Evolutionary conservation across 2,888 invertebrate genomes (phyloP), one percentile per base, ranked within the genome.

Genomic region (Papilio demoleus): DNA sequence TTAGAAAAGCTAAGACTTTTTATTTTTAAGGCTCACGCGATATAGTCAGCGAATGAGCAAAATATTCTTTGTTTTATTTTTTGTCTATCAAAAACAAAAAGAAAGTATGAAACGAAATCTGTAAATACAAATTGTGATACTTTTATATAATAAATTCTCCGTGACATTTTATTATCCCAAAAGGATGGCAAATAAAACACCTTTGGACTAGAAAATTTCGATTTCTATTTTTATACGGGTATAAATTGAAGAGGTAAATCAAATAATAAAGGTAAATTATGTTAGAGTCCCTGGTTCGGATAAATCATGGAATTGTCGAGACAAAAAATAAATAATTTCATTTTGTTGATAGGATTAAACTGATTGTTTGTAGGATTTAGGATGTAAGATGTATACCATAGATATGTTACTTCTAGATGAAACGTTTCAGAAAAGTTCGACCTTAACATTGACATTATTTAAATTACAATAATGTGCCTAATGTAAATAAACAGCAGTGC

Each of bases 231-330:
- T 88, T 86, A 84, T 84, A 83, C 73, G 77, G 80, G 82, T 79
- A 86, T 87, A 87, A 88, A 88, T 83, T 84, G 83, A 84, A 85
- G 78, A 83, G 83, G 83, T 86, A 90, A 90, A 90, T 90, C 89
- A 87, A 90, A 90, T 91, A 90, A 90, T 85, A 90, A 85, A 86
- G 87, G 90, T 85, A 88, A 89, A 91, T 90, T 86, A 79, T 80
- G 85, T 91, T 89, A 91, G 83, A 74, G 82, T 78, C 81, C 84
- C 84, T 76, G 83, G 74, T 84, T 82, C 84, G 82, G 80, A 84
- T 85, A 84, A 82, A 79, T 80, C 81, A 82, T 59, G 84, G 80
- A 85, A 84, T 84, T 84, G 74, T 81, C 77, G 78, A 75, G 82
- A 83, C 45, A 83, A 86, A 85, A 56, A 68, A 62, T 59, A 68